Base-by-base conservation (phyloP, 37 sponge, comb jelly and placozoan genomes). In the Spongilla lacustris region DNA sequence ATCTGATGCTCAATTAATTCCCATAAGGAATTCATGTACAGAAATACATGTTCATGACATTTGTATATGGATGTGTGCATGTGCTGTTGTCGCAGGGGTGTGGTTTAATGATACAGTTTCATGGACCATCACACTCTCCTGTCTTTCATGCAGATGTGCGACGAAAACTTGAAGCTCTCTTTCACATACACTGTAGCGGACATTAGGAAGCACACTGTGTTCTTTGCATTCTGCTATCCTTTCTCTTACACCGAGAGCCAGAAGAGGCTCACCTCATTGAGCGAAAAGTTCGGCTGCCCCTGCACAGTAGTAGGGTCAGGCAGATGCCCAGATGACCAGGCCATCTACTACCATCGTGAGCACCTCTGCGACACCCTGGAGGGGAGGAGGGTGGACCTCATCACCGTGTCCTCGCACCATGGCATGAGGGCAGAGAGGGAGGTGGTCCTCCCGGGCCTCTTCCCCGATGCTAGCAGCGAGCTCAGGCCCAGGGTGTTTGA, bases 221-320 rank as follows among this genome's bases (percentile, higher is more conserved):
- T 90, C 86, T 97, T 93, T 83, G 93, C 99, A 10, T 98, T 97
- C 84, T 95, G 94, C 73, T 98, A 88, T 67, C 99, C 99, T 10
- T 95, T 78, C 91, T 92, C 96, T 13, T 98, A 98, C 78, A 68
- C 87, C 25, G 96, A 97, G 6, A 89, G 92, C 36, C 99, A 97
- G 82, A 70, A 81, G 58, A 87, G 68, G 31, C 70, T 98, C 27
- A 49, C 78, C 48, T 77, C 67, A 28, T 78, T 94, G 33, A 96
- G 90, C 19, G 50, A 80, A 19, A 48, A 67, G 35, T 70, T 78
- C 33, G 14, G 25, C 66, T 21, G 29, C n/a, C 58, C 66, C 9
- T 76, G 22, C 12, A n/a, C 81, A 5, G 76, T 23, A 46, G 36
- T 23, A 46, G 36, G 35, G 17, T 50, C 83, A 37, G 26, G 32